A percentile compares a stretch with the other conserved stretches of the same genome.
phyloP scores from a whole-genome alignment of 30 jellyfish, hydroid and myxozoan genomes.

The Turritopsis dohrnii region DNA sequence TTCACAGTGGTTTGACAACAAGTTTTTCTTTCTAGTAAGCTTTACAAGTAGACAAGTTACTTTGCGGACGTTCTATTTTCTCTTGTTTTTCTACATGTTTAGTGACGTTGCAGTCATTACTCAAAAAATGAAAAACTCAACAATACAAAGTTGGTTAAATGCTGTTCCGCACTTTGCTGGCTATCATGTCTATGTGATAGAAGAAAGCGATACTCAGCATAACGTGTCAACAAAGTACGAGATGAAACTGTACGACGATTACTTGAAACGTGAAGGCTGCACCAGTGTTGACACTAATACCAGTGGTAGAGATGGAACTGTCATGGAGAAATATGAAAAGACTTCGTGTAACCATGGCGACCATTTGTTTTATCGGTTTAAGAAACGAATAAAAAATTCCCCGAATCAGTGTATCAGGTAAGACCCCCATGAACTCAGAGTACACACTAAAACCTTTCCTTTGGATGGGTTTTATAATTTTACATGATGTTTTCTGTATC shows the following conservation, averaged over 20 bases:
- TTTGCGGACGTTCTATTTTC: no score
- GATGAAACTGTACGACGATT: constrained; percentile 18
- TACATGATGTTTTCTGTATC: no score
- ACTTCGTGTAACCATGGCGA: constrained; percentile 72
- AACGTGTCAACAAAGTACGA: constrained; percentile 12
- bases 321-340: constrained; percentile 53
- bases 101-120: background rate
- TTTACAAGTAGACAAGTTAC: no score
- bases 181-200: constrained; percentile 16
- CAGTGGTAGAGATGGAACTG: background rate
- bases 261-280: constrained; percentile 4
- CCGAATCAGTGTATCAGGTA: constrained; percentile 69
- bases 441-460: no score
- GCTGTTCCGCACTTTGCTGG: background rate
- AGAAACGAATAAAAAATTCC: constrained; percentile 35
- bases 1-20: no score
- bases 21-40: no score
- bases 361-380: constrained; percentile 44
- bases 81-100: no score
- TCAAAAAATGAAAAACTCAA: background rate
- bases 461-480: no score
- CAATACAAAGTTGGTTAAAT: background rate
- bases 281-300: no score
- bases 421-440: no score
- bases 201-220: constrained; percentile 4